Conservation (phyloP, 64 coral and sea anemone species). For the Montipora efflorescens region DNA sequence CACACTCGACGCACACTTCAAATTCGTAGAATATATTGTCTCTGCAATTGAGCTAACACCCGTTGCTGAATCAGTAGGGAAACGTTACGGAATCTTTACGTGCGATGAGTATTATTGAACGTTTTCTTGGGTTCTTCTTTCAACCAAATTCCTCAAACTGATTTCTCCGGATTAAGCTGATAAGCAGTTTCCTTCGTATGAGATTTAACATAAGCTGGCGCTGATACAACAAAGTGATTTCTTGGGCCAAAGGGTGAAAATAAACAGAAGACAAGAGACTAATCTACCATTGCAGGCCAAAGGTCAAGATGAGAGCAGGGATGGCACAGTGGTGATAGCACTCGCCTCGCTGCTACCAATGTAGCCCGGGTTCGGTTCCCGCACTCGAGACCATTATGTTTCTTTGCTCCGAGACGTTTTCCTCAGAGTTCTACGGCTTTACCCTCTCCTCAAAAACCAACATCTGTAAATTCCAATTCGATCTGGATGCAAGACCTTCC, state of each 20-base stretch:
- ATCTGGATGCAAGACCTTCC: no score
- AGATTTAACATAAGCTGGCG: background rate
- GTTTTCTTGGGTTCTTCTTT: background rate
- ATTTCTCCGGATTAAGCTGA: background rate
- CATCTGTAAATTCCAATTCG: no score
- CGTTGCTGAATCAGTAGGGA: background rate
- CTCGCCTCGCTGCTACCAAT: background rate
- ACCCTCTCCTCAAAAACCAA: no score
- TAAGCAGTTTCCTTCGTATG: background rate
- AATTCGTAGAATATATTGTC: background rate
- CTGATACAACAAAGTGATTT: slow-evolving; percentile 29
- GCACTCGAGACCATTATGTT: no score
- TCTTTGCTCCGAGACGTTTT: no score
- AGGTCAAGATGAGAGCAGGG: slow-evolving; percentile 6
- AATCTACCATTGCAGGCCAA: background rate
- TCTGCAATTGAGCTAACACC: background rate
- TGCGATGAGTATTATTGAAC: background rate
- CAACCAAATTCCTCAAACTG: no score
- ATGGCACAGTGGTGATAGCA: background rate
- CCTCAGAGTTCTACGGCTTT: no score
- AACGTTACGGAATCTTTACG: background rate
- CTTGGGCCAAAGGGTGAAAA: slow-evolving; percentile 1
- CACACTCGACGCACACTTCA: background rate
- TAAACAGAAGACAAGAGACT: background rate
- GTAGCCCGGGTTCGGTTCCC: no score